Evolutionary conservation across 2,797 vertebrate species (phyloP), one percentile per base, ranked within the genome.

Genomic region (Ispidina lecontei): DNA sequence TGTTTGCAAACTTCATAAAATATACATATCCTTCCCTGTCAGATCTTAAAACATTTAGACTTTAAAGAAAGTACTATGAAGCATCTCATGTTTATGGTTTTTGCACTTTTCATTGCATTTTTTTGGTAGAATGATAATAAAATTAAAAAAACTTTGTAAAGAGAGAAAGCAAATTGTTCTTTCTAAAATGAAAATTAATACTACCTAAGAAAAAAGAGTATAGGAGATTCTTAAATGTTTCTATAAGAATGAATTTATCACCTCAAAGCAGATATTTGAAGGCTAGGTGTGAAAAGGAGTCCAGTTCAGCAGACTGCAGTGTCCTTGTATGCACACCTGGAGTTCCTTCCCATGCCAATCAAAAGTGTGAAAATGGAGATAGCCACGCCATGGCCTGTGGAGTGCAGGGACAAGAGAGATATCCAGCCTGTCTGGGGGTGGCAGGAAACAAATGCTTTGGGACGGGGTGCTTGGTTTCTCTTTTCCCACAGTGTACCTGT

Each of bases 1-100:
- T 84, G 51, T 58, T 93, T 94, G 58, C 74, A 82, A 74, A 76
- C 71, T 84, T 94, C 73, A 92, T 92, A 86, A 96, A 92, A 91
- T 93, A 94, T 76, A 65, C 43, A 94, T 92, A 29, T 28, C 7
- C 8, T 85, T 71, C 47, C 25, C 69, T 69, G 37, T 75, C 64
- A 96, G 86, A 93, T 93, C 75, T 79, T 73, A 73, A 82, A 91
- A 35, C 64, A 88, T 47, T 80, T 71, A 89, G 16, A 21, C 64
- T 91, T 90, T 84, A 91, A 94, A 77, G 65, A 87, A 91, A 90
- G 84, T 58, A 71, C 63, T 87, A 72, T 0, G 1, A 80, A n/a
- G 25, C 19, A 7, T 77, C 41, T 82, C 17, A 18, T 87, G 19
- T 84, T 93, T 84, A 58, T 82, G 25, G 31, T 1, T 67, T 92